Base-by-base conservation (phyloP, 2,888 invertebrate species). In the Quadriops clusia region DNA sequence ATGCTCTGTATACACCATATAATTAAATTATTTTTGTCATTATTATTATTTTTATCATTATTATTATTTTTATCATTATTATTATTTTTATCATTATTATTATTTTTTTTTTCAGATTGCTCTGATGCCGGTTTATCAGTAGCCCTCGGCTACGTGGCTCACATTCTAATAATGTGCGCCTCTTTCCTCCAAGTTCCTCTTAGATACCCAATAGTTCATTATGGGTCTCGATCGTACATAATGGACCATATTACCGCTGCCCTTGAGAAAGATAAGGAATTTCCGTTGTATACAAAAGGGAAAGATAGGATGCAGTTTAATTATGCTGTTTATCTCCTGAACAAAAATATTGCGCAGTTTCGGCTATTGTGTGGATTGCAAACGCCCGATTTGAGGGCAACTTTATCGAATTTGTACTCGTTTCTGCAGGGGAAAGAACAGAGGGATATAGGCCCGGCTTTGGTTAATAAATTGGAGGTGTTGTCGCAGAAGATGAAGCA, bases 341-440 rank as follows among this genome's bases (percentile, higher is more conserved):
- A 94, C 64, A 93, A 91, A 61, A 91, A 95, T 54, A 83, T 97
- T 38, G 87, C 87, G 1, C 95, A 97, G 60, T 60, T 94, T 36
- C 61, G 84, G 27, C 83, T 80, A 71, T 76, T 77, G 23, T 74
- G 79, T 41, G 79, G 78, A 2, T 61, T 84, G 22, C 69, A 77
- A 1, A 78, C 85, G 0, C 63, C 68, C 3, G 84, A 87, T 54
- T 69, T 87, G 37, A 61, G 83, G 36, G 74, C 79, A 3, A 89
- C 86, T 0, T 63, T 90, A 33, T 69, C 75, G 13, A 89, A 89
- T 55, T 63, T 89, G 5, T 68, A 54, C 10, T 41, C 44, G 12
- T 18, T 36, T 8, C 42, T 61, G 5, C 51, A 45, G 26, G 45
- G 42, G 4, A 36, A 34, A 22, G 37, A 40, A n/a, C n/a, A n/a